Conservation (phyloP, 2,797 vertebrate genomes). For the Tarsius wallacei region DNA sequence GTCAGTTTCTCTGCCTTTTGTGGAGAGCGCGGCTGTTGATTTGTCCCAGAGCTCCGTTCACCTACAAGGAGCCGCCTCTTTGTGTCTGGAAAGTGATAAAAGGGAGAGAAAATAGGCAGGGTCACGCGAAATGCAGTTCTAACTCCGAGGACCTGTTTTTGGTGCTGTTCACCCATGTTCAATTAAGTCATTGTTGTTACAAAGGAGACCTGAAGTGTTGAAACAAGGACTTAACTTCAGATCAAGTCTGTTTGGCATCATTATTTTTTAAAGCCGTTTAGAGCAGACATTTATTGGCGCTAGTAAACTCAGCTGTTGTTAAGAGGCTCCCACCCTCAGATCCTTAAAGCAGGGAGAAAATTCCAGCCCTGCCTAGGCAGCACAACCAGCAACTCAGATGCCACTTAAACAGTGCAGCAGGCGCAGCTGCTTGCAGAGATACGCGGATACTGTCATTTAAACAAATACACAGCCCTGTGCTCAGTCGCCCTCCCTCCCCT, state of each 20-base stretch:
- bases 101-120: neutral
- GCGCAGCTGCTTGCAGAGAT: neutral
- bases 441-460: neutral
- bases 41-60: neutral
- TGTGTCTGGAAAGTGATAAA: neutral
- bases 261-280: neutral
- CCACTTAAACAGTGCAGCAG: fast-evolving
- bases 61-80: conserved; percentile 1
- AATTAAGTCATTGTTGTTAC: fast-evolving
- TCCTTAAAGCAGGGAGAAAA: neutral
- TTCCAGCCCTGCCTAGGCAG: fast-evolving
- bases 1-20: neutral
- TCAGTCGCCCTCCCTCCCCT: too few relatives aligned
- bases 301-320: neutral
- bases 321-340: neutral
- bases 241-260: neutral
- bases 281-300: neutral
- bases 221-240: neutral
- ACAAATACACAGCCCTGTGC: neutral
- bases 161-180: fast-evolving
- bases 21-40: fast-evolving
- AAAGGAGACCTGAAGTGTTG: neutral
- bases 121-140: neutral
- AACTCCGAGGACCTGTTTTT: neutral
- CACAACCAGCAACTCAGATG: fast-evolving